Base-by-base conservation (phyloP, 2,888 invertebrate genomes). In the Synanthedon formicaeformis region DNA sequence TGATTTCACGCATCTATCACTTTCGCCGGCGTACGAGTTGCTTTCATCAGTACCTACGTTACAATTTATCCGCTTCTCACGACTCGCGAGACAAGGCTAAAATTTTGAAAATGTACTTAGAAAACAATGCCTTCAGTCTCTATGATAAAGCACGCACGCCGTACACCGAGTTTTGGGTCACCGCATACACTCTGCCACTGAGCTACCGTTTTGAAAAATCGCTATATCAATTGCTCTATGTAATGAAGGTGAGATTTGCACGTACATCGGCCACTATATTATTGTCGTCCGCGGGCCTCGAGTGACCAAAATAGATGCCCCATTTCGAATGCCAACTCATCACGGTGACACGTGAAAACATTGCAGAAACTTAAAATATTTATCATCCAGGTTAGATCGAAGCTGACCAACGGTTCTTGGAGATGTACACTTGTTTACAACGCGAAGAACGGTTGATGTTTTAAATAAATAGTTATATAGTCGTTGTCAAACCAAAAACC, bases 201-300 rank as follows among this genome's bases (percentile, higher is more conserved):
- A 23, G 23, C 0, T 23, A 23, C 48, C 48, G 48, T 16, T 45
- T 16, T 14, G 13, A 5, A 14, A 45, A 14, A 45, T 16, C 48
- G 13, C 13, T 10, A 14, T 2, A 14, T 10, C 45, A 45, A 45
- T 45, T 45, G 14, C 45, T 45, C 34, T 34, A 34, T 34, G 34
- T 34, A 34, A 14, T 14, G 14, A 13, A 14, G 48, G 48, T 49
- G 18, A 49, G 49, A 16, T 49, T 49, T 16, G 49, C 49, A 49
- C 23, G 6, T 16, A 14, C 16, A 23, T 23, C 23, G 23, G 23
- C 23, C 23, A 16, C 18, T 49, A 49, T 12, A 49, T 16, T 49
- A 81, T 75, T 84, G 82, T 84, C 85, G 78, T 78, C 78, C 69
- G 73, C 85, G 84, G 84, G 85, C 84, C 85, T 83, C 84, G 81